Base-by-base conservation (phyloP, 2,888 invertebrate genomes). In the Punctoribates punctum region DNA sequence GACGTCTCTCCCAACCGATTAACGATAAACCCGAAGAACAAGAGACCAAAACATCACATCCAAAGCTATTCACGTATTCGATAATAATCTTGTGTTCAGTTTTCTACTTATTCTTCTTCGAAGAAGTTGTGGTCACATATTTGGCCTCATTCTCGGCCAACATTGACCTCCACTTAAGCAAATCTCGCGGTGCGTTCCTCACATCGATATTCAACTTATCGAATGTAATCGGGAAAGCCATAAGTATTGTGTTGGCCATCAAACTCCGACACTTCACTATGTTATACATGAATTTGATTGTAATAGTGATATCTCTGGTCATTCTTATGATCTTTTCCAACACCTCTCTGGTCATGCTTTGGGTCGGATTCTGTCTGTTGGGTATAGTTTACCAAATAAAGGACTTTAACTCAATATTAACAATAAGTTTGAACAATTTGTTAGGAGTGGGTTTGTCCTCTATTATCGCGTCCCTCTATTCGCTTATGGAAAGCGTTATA, bases 41-140 rank as follows among this genome's bases (percentile, higher is more conserved):
- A 25, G 67, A 70, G 23, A 48, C 23, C 13, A 23, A 70, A 38
- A 17, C 15, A 25, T 6, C 34, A 4, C 23, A 42, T 11, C 25
- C 65, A 65, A 51, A 65, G 62, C 11, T 70, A 46, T 65, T 27
- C 23, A 46, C 20, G 34, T 42, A 42, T 51, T 15, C 27, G 1
- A 75, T 75, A 20, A 65, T 75, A 46, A 25, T 75, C 34, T 42
- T 75, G 48, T 67, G 48, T 23, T 75, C 67, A 38, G 13, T 75
- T 17, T 75, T 75, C 51, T 75, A 75, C 65, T 27, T 75, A 27
- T 75, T 75, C 65, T 75, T 75, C 65, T 75, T 65, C 65, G 75
- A 75, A 46, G 75, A 75, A 51, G 75, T 75, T 4, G 38, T 75
- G 23, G 75, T 75, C 65, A 75, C 65, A 38, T 75, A 65, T n/a